Evolutionary conservation across 2,797 vertebrate species (phyloP).

Genomic region (Coluber constrictor): DNA sequence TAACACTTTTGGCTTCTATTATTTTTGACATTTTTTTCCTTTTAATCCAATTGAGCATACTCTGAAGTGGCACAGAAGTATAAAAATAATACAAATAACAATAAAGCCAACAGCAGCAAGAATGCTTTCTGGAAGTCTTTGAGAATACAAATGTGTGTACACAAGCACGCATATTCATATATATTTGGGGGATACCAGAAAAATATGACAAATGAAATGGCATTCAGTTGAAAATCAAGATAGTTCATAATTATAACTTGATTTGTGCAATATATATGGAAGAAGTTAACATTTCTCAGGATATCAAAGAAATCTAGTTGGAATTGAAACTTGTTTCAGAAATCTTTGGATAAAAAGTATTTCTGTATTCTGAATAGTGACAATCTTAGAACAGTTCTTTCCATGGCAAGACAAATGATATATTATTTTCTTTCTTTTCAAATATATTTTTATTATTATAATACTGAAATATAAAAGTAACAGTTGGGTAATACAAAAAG

Average conservation of each 20-base stretch:
- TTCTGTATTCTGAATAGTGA: not conserved
- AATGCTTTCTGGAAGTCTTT: not conserved
- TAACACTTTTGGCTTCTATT: not conserved
- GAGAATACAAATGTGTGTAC: not conserved
- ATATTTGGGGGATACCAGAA: not conserved
- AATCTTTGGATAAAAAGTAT: not conserved
- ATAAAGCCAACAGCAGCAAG: not conserved
- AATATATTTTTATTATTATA: not conserved
- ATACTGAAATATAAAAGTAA: not conserved
- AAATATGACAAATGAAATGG: not conserved
- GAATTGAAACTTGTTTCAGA: not conserved
- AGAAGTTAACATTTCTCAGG: not conserved
- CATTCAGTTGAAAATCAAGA: not conserved
- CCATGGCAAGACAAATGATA: not conserved
- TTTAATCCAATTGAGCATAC: not conserved
- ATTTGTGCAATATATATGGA: not conserved
- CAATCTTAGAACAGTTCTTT: not conserved
- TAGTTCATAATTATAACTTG: accelerated
- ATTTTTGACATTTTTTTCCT: not conserved
- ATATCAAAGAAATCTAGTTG: not conserved
- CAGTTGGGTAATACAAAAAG: not conserved
- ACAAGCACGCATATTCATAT: not conserved
- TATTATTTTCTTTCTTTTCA: not conserved
- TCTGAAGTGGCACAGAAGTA: not conserved
- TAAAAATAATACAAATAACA: not conserved